These are phyloP conservation scores for Dusona sp. DNA, from an alignment of 2,888 invertebrate species.

Conservation along the genomic window DNA sequence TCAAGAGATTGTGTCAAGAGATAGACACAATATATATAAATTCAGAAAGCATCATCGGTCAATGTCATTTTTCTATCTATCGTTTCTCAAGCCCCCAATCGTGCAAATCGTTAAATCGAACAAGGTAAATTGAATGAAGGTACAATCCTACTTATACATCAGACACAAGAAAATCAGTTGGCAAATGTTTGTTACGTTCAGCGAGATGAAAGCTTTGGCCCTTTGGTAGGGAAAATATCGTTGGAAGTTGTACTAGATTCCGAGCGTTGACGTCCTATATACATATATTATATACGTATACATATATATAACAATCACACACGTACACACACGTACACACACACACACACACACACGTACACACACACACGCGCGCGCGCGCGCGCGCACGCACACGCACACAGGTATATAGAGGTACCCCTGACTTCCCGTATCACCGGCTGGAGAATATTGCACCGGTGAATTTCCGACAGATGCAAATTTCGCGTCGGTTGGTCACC, in stretches of 20 bases:
- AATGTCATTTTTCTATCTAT: not conserved
- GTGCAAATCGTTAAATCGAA: not conserved
- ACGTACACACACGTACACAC: too few species aligned
- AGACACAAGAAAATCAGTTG: constrained; percentile 6
- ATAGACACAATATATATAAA: too few species aligned
- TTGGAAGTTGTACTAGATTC: constrained; percentile 56
- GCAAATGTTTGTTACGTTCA: not conserved
- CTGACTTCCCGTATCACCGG: constrained; percentile 57
- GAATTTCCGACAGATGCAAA: constrained; percentile 70
- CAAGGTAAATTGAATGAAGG: not conserved
- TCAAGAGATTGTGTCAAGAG: too few species aligned
- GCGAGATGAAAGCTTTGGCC: constrained; percentile 13
- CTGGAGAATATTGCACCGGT: constrained; percentile 50
- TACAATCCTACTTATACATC: not conserved
- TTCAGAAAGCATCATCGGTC: not conserved
- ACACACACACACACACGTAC: too few species aligned
- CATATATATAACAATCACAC: not conserved
- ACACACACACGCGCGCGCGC: too few species aligned
- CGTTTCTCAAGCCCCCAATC: not conserved
- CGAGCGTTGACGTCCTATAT: constrained; percentile 39
- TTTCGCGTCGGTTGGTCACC: constrained; percentile 64
- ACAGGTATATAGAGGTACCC: constrained; percentile 32
- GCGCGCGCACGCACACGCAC: too few species aligned
- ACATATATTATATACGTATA: not conserved
- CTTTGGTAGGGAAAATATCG: constrained; percentile 13